phyloP scores from a whole-genome alignment of 2,797 vertebrate genomes.

The Coracias cyanogaster region DNA sequence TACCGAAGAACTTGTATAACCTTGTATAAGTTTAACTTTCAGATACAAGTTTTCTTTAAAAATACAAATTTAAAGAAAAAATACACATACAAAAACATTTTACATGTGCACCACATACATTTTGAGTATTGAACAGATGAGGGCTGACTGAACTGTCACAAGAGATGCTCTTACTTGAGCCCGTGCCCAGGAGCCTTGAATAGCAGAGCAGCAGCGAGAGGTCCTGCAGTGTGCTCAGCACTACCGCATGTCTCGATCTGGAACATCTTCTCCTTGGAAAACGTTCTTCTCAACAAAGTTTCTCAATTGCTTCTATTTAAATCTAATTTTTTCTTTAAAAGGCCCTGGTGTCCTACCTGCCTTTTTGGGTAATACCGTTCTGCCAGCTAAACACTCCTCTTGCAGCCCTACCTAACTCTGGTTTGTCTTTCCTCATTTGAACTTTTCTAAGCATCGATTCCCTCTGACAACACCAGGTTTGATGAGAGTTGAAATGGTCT shows the following conservation, averaged over 20 bases:
- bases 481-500: neutral
- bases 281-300: neutral
- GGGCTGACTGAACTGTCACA: neutral
- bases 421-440: neutral
- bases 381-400: neutral
- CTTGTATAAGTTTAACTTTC: neutral
- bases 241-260: neutral
- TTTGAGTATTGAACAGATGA: neutral
- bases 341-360: neutral
- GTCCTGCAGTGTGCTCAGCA: neutral
- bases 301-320: neutral
- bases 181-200: neutral
- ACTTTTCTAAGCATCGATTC: neutral
- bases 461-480: neutral
- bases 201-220: neutral
- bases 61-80: neutral
- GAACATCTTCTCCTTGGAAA: neutral
- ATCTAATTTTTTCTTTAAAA: neutral
- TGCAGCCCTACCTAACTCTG: neutral
- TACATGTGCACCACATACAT: neutral
- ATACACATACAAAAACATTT: neutral
- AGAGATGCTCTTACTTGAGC: neutral
- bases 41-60: neutral
- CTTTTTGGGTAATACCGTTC: neutral
- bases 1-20: too few relatives aligned